A percentile compares a stretch with the other conserved stretches of the same genome.
These are phyloP conservation scores for Mus caroli DNA, from an alignment of 2,797 vertebrate species.

Conservation along the genomic window DNA sequence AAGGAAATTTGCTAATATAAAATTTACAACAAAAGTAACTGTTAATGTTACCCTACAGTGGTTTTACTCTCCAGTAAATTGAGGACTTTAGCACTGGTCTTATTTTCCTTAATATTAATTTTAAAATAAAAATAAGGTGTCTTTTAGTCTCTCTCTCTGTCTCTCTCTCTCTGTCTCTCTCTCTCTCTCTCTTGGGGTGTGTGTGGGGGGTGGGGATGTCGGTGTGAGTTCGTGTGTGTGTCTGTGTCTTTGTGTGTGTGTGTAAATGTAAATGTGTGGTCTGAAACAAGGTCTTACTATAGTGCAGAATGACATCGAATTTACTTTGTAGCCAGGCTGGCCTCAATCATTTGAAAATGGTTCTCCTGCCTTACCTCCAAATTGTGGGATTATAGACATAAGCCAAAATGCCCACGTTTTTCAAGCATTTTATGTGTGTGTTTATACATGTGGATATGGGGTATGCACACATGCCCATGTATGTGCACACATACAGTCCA, in stretches of 20 bases:
- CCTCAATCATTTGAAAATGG: not conserved
- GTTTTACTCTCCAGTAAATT: not conserved
- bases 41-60: not conserved
- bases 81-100: not conserved
- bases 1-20: not conserved
- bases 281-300: not conserved
- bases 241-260: not conserved
- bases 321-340: not conserved
- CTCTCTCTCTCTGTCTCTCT: too few species aligned
- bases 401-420: not conserved
- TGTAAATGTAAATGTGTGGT: not conserved
- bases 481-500: not conserved
- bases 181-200: too few species aligned
- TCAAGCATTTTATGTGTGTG: not conserved
- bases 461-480: too few species aligned
- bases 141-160: not conserved
- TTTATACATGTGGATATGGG: not conserved
- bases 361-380: not conserved
- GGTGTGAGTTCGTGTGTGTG: not conserved
- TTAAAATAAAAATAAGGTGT: not conserved
- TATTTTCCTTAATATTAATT: constrained; percentile 18
- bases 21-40: not conserved
- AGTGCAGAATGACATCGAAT: not conserved
- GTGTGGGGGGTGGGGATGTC: not conserved
- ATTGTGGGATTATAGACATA: not conserved